A percentile compares a stretch with the other conserved stretches of the same genome.
phyloP scores from a whole-genome alignment of 2,888 invertebrate genomes.

The Ametastegia equiseti region DNA sequence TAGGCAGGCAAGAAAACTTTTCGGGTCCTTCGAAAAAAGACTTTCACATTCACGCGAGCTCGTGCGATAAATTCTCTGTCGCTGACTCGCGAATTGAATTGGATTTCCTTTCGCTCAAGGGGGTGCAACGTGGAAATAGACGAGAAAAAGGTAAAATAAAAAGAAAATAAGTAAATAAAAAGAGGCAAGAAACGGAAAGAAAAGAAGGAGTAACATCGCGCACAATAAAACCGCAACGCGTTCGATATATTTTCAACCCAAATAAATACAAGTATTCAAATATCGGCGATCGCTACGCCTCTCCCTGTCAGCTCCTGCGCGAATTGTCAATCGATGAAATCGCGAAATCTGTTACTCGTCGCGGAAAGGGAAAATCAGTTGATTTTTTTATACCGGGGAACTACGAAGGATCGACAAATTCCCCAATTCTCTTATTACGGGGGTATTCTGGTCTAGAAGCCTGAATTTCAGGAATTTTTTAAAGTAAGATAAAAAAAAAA shows the following conservation, averaged over 20 bases:
- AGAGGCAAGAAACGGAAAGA: not conserved
- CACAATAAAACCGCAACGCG: not conserved
- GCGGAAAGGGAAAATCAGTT: not conserved
- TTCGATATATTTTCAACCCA: not conserved
- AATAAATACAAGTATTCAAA: not conserved
- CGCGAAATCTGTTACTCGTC: not conserved
- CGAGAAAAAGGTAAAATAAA: not conserved
- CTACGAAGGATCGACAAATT: not conserved
- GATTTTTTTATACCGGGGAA: not conserved
- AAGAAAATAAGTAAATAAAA: not conserved
- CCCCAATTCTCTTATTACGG: not conserved
- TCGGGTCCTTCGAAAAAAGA: conserved; percentile 45
- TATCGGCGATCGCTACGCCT: not conserved
- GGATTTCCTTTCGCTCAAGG: conserved; percentile 29
- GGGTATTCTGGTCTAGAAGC: too few species aligned
- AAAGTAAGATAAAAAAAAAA: too few species aligned
- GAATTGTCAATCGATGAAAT: not conserved
- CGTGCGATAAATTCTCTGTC: conserved; percentile 69
- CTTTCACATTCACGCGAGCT: conserved; percentile 64
- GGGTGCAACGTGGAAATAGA: conserved; percentile 3
- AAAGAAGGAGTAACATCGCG: not conserved
- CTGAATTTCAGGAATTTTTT: too few species aligned
- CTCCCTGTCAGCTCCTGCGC: not conserved
- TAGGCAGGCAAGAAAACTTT: conserved; percentile 21
- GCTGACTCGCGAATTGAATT: conserved; percentile 72